phyloP scores from a whole-genome alignment of 2,113 vertebrate genomes.

The Phocoena phocoena region DNA sequence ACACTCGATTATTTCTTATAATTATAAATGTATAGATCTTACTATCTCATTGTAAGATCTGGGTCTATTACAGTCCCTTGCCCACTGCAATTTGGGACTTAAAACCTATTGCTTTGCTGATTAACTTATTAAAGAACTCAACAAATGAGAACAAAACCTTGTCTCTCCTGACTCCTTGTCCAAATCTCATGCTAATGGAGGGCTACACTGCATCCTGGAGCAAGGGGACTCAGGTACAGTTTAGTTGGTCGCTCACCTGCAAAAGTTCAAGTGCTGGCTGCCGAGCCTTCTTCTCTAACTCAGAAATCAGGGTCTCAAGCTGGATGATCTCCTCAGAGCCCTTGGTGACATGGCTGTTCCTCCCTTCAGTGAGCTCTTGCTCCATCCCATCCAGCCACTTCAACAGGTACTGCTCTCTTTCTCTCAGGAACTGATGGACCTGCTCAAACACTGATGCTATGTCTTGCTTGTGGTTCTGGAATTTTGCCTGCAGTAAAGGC shows the following conservation, averaged over 20 bases:
- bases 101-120: neutral
- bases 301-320: neutral
- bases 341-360: rapidly evolving
- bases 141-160: neutral
- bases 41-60: neutral
- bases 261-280: neutral
- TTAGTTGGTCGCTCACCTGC: slow-evolving; percentile 41
- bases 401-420: slow-evolving; percentile 8
- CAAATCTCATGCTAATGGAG: neutral
- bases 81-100: neutral
- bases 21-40: neutral
- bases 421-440: slow-evolving; percentile 50
- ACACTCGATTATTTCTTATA: neutral
- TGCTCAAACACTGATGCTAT: neutral
- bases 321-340: rapidly evolving
- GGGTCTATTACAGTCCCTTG: neutral
- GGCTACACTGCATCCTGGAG: neutral
- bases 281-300: slow-evolving; percentile 39
- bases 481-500: slow-evolving; percentile 24
- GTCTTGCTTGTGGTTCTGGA: neutral
- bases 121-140: neutral
- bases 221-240: neutral
- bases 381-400: rapidly evolving
- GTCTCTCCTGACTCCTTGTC: neutral
- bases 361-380: rapidly evolving